These are phyloP conservation scores for Corythornis leucogaster DNA, from an alignment of 2,797 vertebrate species.

Conservation along the genomic window DNA sequence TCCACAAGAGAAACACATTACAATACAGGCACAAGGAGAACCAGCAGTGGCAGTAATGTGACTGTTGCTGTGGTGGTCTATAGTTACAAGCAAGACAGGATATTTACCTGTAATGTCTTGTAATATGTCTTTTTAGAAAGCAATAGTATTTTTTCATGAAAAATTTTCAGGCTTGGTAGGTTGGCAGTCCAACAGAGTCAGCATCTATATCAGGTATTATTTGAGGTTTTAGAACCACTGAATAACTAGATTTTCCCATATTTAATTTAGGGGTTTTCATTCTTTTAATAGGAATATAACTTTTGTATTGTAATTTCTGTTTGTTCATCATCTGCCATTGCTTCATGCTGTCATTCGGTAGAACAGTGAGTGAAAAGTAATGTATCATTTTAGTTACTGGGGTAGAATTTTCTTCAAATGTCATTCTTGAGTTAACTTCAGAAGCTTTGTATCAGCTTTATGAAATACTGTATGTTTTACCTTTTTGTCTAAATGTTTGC, in stretches of 20 bases:
- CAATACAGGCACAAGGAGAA: background rate
- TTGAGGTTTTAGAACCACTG: background rate
- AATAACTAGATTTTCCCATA: background rate
- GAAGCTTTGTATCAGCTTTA: background rate
- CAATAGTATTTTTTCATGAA: background rate
- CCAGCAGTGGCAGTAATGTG: background rate
- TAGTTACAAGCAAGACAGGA: background rate
- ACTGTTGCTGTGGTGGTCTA: background rate
- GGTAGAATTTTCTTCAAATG: background rate
- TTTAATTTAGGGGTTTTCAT: background rate
- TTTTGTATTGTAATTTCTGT: background rate
- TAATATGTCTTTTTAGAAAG: background rate
- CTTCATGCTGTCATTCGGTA: background rate
- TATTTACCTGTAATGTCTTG: background rate
- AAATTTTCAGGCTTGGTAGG: no score
- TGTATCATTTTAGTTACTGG: background rate
- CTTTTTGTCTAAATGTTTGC: background rate
- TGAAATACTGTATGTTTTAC: background rate
- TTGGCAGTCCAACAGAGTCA: background rate
- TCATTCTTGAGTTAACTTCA: background rate
- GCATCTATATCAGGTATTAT: background rate
- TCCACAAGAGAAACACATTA: background rate
- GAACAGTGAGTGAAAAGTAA: background rate
- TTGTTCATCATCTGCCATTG: background rate
- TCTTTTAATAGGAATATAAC: background rate